Percentiles rank a stretch among this genome's conserved stretches.
Evolutionary conservation across 2,797 vertebrate genomes (phyloP).

Genomic region (Chanos chanos): DNA sequence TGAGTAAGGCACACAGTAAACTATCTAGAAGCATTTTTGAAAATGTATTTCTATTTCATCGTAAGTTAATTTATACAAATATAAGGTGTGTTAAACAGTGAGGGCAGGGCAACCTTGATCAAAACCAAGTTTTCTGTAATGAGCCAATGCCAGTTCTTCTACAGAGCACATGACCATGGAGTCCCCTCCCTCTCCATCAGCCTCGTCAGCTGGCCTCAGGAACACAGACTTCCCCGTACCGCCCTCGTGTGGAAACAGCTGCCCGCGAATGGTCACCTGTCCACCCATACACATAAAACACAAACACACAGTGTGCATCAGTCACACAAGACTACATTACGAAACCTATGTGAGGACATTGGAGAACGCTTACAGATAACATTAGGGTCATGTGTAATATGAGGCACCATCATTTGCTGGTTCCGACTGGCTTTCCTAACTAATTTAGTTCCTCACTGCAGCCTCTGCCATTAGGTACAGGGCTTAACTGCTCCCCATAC

Average conservation of each 20-base stretch:
- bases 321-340: not conserved
- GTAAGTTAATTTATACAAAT: not conserved
- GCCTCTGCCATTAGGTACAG: no score
- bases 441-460: no score
- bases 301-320: not conserved
- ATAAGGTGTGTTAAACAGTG: not conserved
- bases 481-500: no score
- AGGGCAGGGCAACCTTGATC: constrained; percentile 83
- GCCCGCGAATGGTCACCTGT: constrained; percentile 91
- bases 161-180: constrained; percentile 88
- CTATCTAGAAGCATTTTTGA: no score
- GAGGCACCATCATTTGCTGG: no score
- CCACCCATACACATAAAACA: not conserved
- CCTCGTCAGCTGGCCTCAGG: constrained; percentile 68
- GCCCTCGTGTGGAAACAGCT: constrained; percentile 86
- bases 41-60: not conserved
- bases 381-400: no score
- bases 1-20: no score
- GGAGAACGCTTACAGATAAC: no score
- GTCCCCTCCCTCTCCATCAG: constrained; percentile 34
- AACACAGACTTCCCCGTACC: constrained; percentile 89
- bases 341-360: no score
- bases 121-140: constrained; percentile 84
- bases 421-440: no score
- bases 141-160: constrained; percentile 84